Percentiles rank a stretch among this genome's conserved stretches.
Evolutionary conservation across 37 sponge, comb jelly and placozoan genomes (phyloP).

Genomic region (Halisarca cf. caerulea): DNA sequence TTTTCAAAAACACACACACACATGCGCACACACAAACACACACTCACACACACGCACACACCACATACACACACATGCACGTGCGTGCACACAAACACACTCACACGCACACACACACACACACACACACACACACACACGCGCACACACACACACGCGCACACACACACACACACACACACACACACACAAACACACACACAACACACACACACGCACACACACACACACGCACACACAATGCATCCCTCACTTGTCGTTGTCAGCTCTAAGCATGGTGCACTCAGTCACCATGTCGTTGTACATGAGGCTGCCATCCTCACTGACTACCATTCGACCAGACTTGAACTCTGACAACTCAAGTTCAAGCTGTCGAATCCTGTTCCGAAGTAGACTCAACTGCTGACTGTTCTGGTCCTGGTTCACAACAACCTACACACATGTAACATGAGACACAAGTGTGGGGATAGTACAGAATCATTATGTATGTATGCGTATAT

Average conservation of each 20-base stretch:
- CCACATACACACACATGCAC: no score
- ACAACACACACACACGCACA: conserved; percentile 1
- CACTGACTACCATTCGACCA: conserved; percentile 70
- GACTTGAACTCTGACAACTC: conserved; percentile 86
- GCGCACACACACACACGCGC: conserved; percentile 11
- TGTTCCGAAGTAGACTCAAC: conserved; percentile 54
- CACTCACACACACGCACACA: no score
- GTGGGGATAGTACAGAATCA: no score
- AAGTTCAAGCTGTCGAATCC: conserved; percentile 69
- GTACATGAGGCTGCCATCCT: conserved; percentile 57
- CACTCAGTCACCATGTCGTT: conserved; percentile 88
- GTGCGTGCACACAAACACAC: no score
- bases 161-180: not conserved
- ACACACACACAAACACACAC: not conserved
- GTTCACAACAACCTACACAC: conserved; percentile 81
- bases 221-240: not conserved
- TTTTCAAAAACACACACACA: no score
- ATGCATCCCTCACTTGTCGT: conserved; percentile 71
- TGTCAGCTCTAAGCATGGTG: conserved; percentile 93
- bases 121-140: no score
- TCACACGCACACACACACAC: no score
- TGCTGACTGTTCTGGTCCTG: conserved; percentile 93
- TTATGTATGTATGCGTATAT: not conserved
- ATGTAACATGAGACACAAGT: no score
- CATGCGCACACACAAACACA: no score